A percentile compares a stretch with the other conserved stretches of the same genome.
phyloP scores from a whole-genome alignment of 2,797 vertebrate genomes.

The Staurois parvus region DNA sequence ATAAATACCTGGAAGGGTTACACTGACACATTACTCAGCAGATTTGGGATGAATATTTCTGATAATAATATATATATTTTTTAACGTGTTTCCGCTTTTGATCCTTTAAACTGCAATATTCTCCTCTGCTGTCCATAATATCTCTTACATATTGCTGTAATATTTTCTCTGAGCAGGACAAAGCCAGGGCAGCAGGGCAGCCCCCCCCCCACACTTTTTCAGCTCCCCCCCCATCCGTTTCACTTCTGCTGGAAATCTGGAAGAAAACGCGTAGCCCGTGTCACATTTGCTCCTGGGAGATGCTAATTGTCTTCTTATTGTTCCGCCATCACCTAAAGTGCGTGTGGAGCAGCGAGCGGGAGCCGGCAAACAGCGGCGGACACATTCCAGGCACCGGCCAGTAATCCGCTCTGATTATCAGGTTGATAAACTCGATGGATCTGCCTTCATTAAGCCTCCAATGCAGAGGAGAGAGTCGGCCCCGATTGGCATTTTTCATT shows the following conservation, averaged over 20 bases:
- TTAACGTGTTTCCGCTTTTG: background rate
- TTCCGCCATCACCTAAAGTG: background rate
- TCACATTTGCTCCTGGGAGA: slow-evolving; percentile 7
- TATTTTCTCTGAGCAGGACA: background rate
- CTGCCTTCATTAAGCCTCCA: background rate
- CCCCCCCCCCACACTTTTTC: too few species aligned
- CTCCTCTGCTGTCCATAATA: background rate
- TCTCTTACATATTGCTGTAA: background rate
- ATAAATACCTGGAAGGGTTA: too few species aligned
- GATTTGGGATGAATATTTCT: too few species aligned
- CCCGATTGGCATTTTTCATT: slow-evolving; percentile 14
- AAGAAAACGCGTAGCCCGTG: background rate
- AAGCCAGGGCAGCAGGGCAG: too few species aligned
- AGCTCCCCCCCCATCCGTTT: background rate
- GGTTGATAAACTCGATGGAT: slow-evolving; percentile 23
- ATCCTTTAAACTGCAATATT: background rate
- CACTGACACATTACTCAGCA: too few species aligned
- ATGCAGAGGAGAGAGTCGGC: background rate
- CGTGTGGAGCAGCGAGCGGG: background rate
- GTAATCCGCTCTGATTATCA: slow-evolving; percentile 40
- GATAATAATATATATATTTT: too few species aligned
- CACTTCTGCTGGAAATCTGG: background rate
- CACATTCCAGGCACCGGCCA: background rate
- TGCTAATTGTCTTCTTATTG: slow-evolving; percentile 46
- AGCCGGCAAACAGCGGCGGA: background rate